Evolutionary conservation across 2,888 invertebrate species (phyloP), one percentile per base, ranked within the genome.

Genomic region (Cephonodes hylas): DNA sequence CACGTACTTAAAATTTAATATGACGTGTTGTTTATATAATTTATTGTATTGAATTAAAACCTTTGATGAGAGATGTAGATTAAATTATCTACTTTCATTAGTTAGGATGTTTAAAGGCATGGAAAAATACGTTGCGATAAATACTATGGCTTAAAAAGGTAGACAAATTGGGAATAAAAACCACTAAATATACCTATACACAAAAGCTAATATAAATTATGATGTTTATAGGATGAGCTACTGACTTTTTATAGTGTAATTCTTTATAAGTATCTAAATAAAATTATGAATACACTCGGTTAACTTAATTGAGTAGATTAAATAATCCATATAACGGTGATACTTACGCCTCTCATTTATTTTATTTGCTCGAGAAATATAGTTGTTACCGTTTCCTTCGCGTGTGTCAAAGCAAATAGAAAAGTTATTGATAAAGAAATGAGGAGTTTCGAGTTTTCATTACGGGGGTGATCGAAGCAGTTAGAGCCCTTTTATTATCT

Each of bases 401-500:
- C 73, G 76, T 80, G 80, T 79, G 77, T 75, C 72, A 67, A 68
- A 65, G 71, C 77, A 77, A 79, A 80, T 81, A 82, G 80, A 80
- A 80, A 86, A 85, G 76, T 85, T 89, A 88, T 88, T 85, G 86
- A 88, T 88, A 86, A 83, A 84, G 84, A 84, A 90, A 88, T 87
- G 83, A 86, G 78, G 86, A 88, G 84, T 84, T 87, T 84, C 81
- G 83, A 88, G 85, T 89, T 92, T 92, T 91, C 92, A 92, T 92
- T 91, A 91, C 31, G 88, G 87, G 91, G 81, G 86, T 86, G 85
- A 89, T 89, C 82, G 85, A 76, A 83, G 86, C 91, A 90, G 88
- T 93, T 91, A 92, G 90, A 90, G 91, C 91, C 93, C 89, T 91
- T 93, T 93, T 93, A 93, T 93, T 93, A 93, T 93, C 92, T 89